A percentile compares a stretch with the other conserved stretches of the same genome.
Evolutionary conservation across 1,140 invertebrate species (phyloP).

Genomic region (Matsumurasca onukii): DNA sequence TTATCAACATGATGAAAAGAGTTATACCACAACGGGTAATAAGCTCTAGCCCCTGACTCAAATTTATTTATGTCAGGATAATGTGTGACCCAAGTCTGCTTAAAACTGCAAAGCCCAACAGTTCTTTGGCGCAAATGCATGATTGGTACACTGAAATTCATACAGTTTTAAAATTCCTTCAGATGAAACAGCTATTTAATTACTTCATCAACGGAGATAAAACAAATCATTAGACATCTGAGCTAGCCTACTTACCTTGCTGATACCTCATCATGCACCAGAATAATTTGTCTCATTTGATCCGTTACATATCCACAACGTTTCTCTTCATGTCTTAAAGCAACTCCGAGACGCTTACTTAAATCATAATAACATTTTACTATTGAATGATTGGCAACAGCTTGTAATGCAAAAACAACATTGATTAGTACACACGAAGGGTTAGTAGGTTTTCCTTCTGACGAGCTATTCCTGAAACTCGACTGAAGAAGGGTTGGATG

Average conservation of each 20-base stretch:
- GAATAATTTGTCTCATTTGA: conserved; percentile 87
- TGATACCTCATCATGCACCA: conserved; percentile 65
- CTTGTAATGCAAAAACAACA: conserved; percentile 89
- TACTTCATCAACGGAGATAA: background rate
- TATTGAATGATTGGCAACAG: conserved; percentile 87
- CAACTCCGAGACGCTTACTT: conserved; percentile 84
- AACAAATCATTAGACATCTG: background rate
- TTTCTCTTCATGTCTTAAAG: conserved; percentile 87
- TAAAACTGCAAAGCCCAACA: no score
- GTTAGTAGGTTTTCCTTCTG: conserved; percentile 52
- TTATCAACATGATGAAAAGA: no score
- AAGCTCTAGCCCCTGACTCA: no score
- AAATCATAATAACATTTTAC: conserved; percentile 95
- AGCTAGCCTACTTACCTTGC: no score
- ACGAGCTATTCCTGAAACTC: conserved; percentile 51
- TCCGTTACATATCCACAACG: conserved; percentile 84
- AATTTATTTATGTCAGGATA: no score
- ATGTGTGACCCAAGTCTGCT: no score
- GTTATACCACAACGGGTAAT: no score
- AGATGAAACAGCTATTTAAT: background rate
- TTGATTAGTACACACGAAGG: conserved; percentile 81
- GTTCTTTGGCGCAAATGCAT: no score
- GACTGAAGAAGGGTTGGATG: conserved; percentile 81
- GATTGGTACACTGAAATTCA: no score
- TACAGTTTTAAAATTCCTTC: background rate